Evolutionary conservation across 30 jellyfish, hydroid and myxozoan species (phyloP), one percentile per base, ranked within the genome.

Genomic region (Nemopilema nomurai): DNA sequence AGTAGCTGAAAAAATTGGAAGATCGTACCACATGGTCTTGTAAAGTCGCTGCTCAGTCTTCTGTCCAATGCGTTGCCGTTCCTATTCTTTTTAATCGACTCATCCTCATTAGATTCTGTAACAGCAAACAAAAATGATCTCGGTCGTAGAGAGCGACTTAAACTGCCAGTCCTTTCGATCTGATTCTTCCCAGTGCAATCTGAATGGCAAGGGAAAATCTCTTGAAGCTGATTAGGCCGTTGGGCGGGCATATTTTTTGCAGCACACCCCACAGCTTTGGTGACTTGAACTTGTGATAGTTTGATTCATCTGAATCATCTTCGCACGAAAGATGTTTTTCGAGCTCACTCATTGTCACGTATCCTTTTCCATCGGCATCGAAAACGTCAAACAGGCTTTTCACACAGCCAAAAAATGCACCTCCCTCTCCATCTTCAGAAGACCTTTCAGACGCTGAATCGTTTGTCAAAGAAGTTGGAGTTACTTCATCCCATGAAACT

Each of bases 111-210:
- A 0, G 80, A 76, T 23, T 83, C 86, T 0, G 91, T 51, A 1
- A 83, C 91, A 24, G 91, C 91, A 62, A 83, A 83, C 29, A 83
- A 49, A 72, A 1, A 83, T 25, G 91, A 83, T 49, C 79, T 73
- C 25, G 91, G 91, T 13, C 91, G 91, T 16, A 83, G 86, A 20
- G 91, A 83, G 4, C 86, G 85, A 31, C 85, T 84, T 29, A 83
- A 70, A 18, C 91, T 84, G 6, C 62, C 62, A 1, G 50, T 30
- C 20, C 33, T 29, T 18, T 57, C 79, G 33, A 69, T 18, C 27
- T 66, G 32, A 18, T 49, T 69, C 63, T 71, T 86, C 7, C 90
- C 87, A 86, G 85, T 20, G 90, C 96, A 1, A 86, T 86, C 29
- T 77, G 77, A 26, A 86, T 76, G 18, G 89, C 96, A 23, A 77